Base-by-base conservation (phyloP, 2,797 vertebrate genomes). In the Macrochelys suwanniensis region DNA sequence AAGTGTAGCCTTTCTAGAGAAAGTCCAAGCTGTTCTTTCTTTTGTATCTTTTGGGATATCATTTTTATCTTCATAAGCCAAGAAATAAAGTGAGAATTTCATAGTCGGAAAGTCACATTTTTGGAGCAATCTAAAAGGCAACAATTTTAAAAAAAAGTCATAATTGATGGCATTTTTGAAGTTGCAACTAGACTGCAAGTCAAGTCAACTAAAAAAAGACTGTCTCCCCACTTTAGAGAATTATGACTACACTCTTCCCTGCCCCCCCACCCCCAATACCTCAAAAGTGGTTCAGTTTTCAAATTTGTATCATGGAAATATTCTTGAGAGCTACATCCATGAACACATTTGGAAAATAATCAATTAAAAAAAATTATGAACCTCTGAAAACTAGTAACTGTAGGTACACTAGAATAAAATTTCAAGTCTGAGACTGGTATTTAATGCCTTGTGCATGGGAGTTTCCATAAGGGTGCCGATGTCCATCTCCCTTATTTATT, bases 11-110 rank as follows among this genome's bases (percentile, higher is more conserved):
- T 99, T 98, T 84, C 99, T 99, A 47, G 99, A 99, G 86, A 99
- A 99, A 0, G 98, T 99, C 99, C 99, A 99, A 11, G 99, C 97
- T 0, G 98, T 98, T 96, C 96, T 98, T 94, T 99, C 99, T 81
- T 98, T 97, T 92, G 98, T 96, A 50, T 99, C 98, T 85, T 97
- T 95, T 0, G 99, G 99, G 96, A 99, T 99, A 97, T 99, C 99
- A 31, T 99, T 99, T 98, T 99, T 99, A 97, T 99, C 99, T 97
- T 99, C 99, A 19, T 98, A 99, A 10, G 98, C 99, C 98, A 99
- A 95, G 97, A 99, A 99, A 97, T 99, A 99, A n/a, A 99, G 99
- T 0, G 99, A 99, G 98, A 99, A 99, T 47, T 98, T 99, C 99
- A 99, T 99, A 85, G 99, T 89, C 84, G 99, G 99, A 97, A 99